Conservation (phyloP, 92 coral and sea anemone species). For the Blastomussa wellsi region DNA sequence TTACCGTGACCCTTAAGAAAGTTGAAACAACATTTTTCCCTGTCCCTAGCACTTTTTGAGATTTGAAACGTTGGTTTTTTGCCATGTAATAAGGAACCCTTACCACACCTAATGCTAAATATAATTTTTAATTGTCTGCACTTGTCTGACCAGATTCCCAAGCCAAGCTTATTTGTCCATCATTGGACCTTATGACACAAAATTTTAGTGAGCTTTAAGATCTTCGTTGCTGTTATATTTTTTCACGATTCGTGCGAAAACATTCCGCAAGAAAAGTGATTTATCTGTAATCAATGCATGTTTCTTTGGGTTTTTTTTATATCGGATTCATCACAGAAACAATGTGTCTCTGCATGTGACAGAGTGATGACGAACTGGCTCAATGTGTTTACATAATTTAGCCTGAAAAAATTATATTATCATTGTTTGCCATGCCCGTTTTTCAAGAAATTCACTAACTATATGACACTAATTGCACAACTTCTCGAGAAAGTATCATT, state of each 20-base stretch:
- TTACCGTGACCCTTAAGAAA: background rate
- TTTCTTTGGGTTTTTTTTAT: background rate
- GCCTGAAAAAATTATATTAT: background rate
- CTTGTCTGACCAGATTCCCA: constrained; percentile 11
- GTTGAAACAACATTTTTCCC: background rate
- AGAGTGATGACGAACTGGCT: background rate
- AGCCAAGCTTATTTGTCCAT: background rate
- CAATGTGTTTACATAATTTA: background rate
- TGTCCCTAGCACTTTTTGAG: background rate
- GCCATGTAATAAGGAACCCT: background rate
- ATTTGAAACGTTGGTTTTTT: background rate
- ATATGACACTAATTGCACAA: background rate
- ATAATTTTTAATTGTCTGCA: background rate
- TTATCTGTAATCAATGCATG: too few relatives aligned
- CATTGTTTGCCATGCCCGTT: background rate
- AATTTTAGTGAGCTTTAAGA: background rate
- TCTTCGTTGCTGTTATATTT: too few relatives aligned
- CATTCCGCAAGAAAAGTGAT: background rate
- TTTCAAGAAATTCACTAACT: background rate
- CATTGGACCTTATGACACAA: background rate
- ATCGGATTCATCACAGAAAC: background rate
- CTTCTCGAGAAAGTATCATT: background rate
- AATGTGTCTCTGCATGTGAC: background rate
- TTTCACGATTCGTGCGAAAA: background rate
- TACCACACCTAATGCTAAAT: constrained; percentile 1